Base-by-base conservation (phyloP, 2,113 vertebrate species). In the Entosphenus tridentatus region DNA sequence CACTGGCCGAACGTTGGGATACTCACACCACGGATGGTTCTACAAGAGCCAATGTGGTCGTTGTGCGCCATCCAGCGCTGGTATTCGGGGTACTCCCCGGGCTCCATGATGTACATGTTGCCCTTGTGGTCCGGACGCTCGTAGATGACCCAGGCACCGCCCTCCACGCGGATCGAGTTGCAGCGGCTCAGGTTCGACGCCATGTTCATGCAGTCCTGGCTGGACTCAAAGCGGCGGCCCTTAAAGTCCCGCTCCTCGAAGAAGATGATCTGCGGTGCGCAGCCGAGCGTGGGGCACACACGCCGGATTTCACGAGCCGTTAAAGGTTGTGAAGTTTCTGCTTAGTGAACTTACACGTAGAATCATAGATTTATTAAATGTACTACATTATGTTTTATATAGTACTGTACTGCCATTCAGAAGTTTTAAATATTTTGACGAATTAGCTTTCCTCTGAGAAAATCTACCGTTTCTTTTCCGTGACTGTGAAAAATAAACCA, bases 181-280 rank as follows among this genome's bases (percentile, higher is more conserved):
- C 88, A 95, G 78, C 78, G 82, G 71, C 78, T 90, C 77, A 95
- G 76, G 78, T 83, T 86, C 69, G 73, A 58, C 74, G 87, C 86
- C 76, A 95, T 86, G 67, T 93, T 86, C 0, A 83, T 77, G 76
- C 85, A 89, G 79, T 95, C 85, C 0, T 82, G 80, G 71, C 88
- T 84, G 0, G 84, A 88, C 73, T 92, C 88, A 17, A 91, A 93
- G 74, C 75, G 80, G 13, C 81, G 85, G 57, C 89, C 89, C 69
- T 89, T 81, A 77, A 91, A 96, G 73, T 87, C 84, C 75, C 85
- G 91, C 77, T 93, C 87, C 79, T 96, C 86, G 1, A 85, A 93
- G 78, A 96, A 89, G 76, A 84, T 79, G 39, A 96, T 84, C 91
- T 93, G 79, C 6, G 39, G 39, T 39, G 39, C 5, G 39, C 39